Evolutionary conservation across 2,797 vertebrate genomes (phyloP), one percentile per base, ranked within the genome.

Genomic region (Mastacembelus armatus): DNA sequence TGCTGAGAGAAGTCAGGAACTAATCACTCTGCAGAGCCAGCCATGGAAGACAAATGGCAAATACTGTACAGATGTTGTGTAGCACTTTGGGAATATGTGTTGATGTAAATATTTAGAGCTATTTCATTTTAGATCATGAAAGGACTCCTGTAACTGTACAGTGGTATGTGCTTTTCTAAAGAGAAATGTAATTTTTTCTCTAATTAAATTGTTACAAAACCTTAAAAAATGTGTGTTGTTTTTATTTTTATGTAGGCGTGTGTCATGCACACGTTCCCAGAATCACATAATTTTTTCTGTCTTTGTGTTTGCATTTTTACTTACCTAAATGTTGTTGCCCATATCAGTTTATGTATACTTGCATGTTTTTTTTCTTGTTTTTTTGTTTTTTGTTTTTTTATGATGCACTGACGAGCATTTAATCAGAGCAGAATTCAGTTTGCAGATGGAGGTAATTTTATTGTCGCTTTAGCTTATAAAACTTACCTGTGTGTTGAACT

Each of bases 371-470:
- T n/a, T n/a, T n/a, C n/a, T n/a, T n/a, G n/a, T n/a, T 69, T 22
- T 29, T n/a, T 36, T 54, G n/a, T 75, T 50, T 45, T 67, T 21
- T 58, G n/a, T 50, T 47, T 15, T 30, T 78, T 47, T 5, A 40
- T 24, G 43, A 47, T 68, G 64, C 78, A 78, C 73, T 59, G 55
- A 84, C 38, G 39, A 75, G 71, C 69, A 72, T 84, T 77, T 77
- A 86, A 83, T 87, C 76, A 78, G 63, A 80, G 68, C 88, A 69
- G 80, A 86, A 76, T 84, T 83, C 76, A 51, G 29, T 86, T 72
- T 89, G 79, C 85, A 52, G 72, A 87, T 65, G 62, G 85, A 92
- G 91, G 91, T 92, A 92, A 91, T 80, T 89, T 86, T 85, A 60
- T 51, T 64, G 32, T 77, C 42, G 21, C 64, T 64, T 47, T 52